Base-by-base conservation (phyloP, 2,888 invertebrate species). In the Drosophila aldrichi region DNA sequence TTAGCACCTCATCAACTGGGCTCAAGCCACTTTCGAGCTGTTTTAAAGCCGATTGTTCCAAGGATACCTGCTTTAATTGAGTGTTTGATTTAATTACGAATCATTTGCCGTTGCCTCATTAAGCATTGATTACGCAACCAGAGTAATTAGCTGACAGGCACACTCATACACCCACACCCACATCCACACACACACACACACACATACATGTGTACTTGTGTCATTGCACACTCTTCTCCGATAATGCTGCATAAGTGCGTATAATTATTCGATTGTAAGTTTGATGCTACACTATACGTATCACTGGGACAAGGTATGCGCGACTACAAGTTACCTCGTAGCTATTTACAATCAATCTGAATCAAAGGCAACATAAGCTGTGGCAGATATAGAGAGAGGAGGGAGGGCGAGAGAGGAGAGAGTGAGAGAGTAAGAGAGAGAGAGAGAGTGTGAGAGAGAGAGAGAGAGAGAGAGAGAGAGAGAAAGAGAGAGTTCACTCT, bases 11-110 rank as follows among this genome's bases (percentile, higher is more conserved):
- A 77, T 74, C 72, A 67, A 62, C n/a, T 58, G 43, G 48, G 46
- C 54, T 40, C 41, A 51, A 16, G 70, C 68, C 69, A 55, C 34
- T 66, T 71, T 55, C 57, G 64, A 16, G 25, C 22, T 22, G 18
- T 40, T 59, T 58, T 38, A 63, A 32, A 48, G 46, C 34, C 63
- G 66, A 55, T 66, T 64, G 59, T 52, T 57, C 46, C 52, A 49
- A 64, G 55, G 70, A 57, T 32, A 57, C 34, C 54, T 54, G 54
- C 58, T 70, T 82, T 87, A 84, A 85, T 85, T 87, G 82, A 80
- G 87, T 87, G 84, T 87, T 85, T 87, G 80, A 82, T 85, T 87
- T 85, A 87, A 85, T 87, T 85, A 85, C 70, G 76, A 73, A 69
- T 64, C 73, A 74, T 82, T 85, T 43, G 12, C 12, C 73, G 72